Evolutionary conservation across 1,140 invertebrate genomes (phyloP), one percentile per base, ranked within the genome.

Genomic region (Batillaria attramentaria): DNA sequence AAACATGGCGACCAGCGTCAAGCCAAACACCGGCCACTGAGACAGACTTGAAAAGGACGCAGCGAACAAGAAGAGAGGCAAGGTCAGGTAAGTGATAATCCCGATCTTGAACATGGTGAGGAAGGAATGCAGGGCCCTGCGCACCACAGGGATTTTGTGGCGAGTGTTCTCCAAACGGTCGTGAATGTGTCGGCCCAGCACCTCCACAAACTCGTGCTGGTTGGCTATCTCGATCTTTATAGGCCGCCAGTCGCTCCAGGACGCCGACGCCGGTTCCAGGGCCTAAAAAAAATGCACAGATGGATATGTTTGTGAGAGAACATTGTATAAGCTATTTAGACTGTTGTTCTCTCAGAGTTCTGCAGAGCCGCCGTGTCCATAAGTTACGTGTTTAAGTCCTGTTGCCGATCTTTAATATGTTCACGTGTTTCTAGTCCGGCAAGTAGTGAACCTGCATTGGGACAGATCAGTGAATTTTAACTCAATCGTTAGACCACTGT

Each of bases 151-250:
- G 73, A 75, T 75, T 18, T 39, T 33, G 54, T 75, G 73, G 31
- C 73, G 73, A 57, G 33, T 70, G 68, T 72, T 73, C 60, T 79
- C 54, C 46, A 85, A 35, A 18, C 82, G 60, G 57, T 66, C 33
- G 18, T 65, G 65, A 0, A 85, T 75, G 54, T 79, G 81, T 39
- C 83, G 78, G 24, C 84, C 82, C n/a, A 85, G 76, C 46, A 85
- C 80, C 8, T 80, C 66, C 35, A 81, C 69, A 54, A 70, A 85
- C 65, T 85, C 84, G 1, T 81, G 57, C 37, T 70, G 42, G 79
- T 85, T 85, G 1, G 82, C 79, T 8, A 43, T 35, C 4, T 62
- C 57, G 16, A 85, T n/a, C 41, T 81, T 77, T 28, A 82, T 42
- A 41, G 79, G 72, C 0, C 65, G 35, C 82, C 84, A 85, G 35